A percentile compares a stretch with the other conserved stretches of the same genome.
Conservation (phyloP, 2,888 invertebrate genomes). For the Drosophila mulleri region DNA sequence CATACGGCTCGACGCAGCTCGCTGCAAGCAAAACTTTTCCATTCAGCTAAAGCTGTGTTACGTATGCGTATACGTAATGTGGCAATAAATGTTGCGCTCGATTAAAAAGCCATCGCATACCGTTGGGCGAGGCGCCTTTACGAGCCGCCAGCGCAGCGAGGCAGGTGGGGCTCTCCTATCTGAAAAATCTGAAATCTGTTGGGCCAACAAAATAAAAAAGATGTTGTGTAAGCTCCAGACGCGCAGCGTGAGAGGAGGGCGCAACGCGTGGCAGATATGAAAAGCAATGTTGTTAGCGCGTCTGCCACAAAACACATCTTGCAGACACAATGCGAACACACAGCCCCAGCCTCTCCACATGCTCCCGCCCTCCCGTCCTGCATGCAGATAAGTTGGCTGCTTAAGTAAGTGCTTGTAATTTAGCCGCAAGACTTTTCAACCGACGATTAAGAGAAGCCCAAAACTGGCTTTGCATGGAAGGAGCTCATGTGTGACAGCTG, state of each 20-base stretch:
- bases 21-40: constrained; percentile 41
- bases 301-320: constrained; percentile 51
- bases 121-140: constrained; percentile 37
- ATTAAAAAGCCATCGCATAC: constrained; percentile 66
- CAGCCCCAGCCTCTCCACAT: background rate
- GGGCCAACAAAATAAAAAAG: constrained; percentile 52
- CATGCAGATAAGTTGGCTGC: constrained; percentile 13
- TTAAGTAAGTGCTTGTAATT: constrained; percentile 59
- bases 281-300: constrained; percentile 54
- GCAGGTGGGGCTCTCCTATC: background rate
- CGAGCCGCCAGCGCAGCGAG: constrained; percentile 7
- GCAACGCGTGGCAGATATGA: background rate
- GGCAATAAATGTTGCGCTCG: constrained; percentile 69
- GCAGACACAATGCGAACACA: constrained; percentile 22
- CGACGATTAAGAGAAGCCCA: constrained; percentile 49
- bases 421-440: constrained; percentile 47
- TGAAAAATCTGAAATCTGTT: constrained; percentile 53
- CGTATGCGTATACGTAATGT: constrained; percentile 63
- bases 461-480: constrained; percentile 10
- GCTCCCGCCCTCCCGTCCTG: background rate
- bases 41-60: constrained; percentile 33
- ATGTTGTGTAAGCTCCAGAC: constrained; percentile 51
- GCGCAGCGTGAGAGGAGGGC: background rate
- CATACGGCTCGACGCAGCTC: constrained; percentile 32
- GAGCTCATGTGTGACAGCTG: constrained; percentile 15